Percentiles rank a stretch among this genome's conserved stretches.
Evolutionary conservation across 1,140 invertebrate genomes (phyloP).

Genomic region (Formica selysi): DNA sequence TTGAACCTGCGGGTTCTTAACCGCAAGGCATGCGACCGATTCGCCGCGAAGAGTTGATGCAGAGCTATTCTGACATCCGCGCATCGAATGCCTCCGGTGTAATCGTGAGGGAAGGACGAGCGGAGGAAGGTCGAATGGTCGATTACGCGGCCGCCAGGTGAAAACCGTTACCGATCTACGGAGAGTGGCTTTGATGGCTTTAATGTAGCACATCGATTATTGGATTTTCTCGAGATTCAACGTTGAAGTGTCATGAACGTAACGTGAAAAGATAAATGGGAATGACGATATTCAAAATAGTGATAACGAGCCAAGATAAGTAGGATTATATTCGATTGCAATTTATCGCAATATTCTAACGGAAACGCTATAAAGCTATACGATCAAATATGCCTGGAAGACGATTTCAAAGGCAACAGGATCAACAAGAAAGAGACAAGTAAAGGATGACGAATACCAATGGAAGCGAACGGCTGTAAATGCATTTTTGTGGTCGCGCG

Average conservation of each 20-base stretch:
- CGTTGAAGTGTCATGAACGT: background rate
- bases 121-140: constrained; percentile 58
- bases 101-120: constrained; percentile 66
- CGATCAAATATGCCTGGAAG: constrained; percentile 5
- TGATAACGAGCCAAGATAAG: constrained; percentile 6
- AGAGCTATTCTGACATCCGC: constrained; percentile 65
- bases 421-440: constrained; percentile 15
- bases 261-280: constrained; percentile 14
- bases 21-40: constrained; percentile 75
- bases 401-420: constrained; percentile 16
- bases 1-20: constrained; percentile 56
- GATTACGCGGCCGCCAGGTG: constrained; percentile 47
- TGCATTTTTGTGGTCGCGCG: constrained; percentile 31
- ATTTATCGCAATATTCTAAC: constrained; percentile 41
- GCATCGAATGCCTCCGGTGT: constrained; percentile 60
- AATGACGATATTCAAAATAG: constrained; percentile 15
- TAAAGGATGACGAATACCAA: constrained; percentile 28
- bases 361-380: background rate
- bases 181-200: background rate
- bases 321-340: background rate
- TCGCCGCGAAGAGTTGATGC: constrained; percentile 61
- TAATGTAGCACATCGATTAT: constrained; percentile 3
- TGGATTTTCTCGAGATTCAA: background rate
- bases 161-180: constrained; percentile 62
- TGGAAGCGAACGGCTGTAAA: constrained; percentile 25